Base-by-base conservation (phyloP, 2,888 invertebrate species). In the Tupiocoris notatus region DNA sequence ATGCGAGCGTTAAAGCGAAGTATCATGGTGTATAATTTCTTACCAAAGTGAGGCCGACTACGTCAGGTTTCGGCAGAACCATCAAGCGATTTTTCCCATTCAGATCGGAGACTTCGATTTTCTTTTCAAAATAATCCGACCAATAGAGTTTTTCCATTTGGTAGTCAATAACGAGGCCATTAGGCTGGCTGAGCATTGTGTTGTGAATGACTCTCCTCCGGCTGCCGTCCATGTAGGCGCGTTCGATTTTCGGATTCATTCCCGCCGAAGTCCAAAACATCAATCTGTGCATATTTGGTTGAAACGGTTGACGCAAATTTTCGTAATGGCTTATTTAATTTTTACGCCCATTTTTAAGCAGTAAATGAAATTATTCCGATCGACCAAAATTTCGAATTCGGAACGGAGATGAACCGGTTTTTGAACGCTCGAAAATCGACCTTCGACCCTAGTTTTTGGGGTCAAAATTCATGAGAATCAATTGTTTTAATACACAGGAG, bases 1-100 rank as follows among this genome's bases (percentile, higher is more conserved):
- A 7, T 54, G 54, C 54, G 16, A 54, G 16, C 54, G 54, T 12
- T 54, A 54, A 54, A 54, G 16, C 54, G 54, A 54, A 16, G 16
- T 54, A n/a, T n/a, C n/a, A n/a, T n/a, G n/a, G n/a, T n/a, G n/a
- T n/a, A 59, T 6, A 59, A 59, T 17, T 7, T 3, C 76, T 84
- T 85, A 94, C 94, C 88, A 92, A 90, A n/a, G 95, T 91, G 81
- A 95, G 85, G 54, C 95, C 94, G 84, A 94, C 95, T 0, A 95
- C 94, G 87, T 93, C 92, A 1, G 91, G 90, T 79, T 90, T 89
- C 16, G 90, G 88, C 16, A 94, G 87, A 12, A 95, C 84, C 75
- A 90, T 89, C 16, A 91, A 88, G 75, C 95, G 86, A 80, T 92
- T 90, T 67, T 88, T 87, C 0, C 95, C 96, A 82, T 91, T 89